A percentile compares a stretch with the other conserved stretches of the same genome.
phyloP scores from a whole-genome alignment of 2,888 invertebrate genomes.

The Dyspetes luteomarginatus region DNA sequence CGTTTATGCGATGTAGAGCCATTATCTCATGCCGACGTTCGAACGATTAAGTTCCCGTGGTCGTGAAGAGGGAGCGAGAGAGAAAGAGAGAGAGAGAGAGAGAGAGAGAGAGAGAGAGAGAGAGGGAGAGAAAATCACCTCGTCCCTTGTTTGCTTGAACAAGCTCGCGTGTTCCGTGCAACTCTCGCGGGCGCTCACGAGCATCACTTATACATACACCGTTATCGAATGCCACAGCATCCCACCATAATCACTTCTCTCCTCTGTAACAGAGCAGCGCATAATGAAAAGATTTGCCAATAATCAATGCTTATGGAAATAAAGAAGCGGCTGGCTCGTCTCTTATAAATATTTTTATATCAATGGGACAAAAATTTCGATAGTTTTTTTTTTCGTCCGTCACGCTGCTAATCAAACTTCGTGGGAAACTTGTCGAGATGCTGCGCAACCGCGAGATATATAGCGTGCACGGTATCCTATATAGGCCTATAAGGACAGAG shows the following conservation, averaged over 20 bases:
- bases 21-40: constrained; percentile 75
- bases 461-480: neutral
- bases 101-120: too few relatives aligned
- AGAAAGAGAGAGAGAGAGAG: too few relatives aligned
- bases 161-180: constrained; percentile 34
- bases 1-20: constrained; percentile 73
- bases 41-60: constrained; percentile 73
- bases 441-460: constrained; percentile 9
- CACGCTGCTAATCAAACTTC: constrained; percentile 5
- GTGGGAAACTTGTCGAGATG: neutral
- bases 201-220: constrained; percentile 24
- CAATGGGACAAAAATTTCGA: neutral
- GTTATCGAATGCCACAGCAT: constrained; percentile 37
- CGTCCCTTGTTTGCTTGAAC: constrained; percentile 57
- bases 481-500: constrained; percentile 56
- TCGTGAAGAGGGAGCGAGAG: constrained; percentile 13
- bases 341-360: neutral
- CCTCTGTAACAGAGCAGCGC: neutral
- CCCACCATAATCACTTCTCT: neutral
- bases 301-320: neutral
- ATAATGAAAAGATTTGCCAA: constrained; percentile 6
- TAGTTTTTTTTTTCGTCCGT: neutral
- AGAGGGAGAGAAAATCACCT: neutral
- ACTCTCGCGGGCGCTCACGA: constrained; percentile 3
- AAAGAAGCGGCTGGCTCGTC: neutral